These are phyloP conservation scores for Montipora foliosa DNA, from an alignment of 64 coral and sea anemone genomes.

Conservation along the genomic window DNA sequence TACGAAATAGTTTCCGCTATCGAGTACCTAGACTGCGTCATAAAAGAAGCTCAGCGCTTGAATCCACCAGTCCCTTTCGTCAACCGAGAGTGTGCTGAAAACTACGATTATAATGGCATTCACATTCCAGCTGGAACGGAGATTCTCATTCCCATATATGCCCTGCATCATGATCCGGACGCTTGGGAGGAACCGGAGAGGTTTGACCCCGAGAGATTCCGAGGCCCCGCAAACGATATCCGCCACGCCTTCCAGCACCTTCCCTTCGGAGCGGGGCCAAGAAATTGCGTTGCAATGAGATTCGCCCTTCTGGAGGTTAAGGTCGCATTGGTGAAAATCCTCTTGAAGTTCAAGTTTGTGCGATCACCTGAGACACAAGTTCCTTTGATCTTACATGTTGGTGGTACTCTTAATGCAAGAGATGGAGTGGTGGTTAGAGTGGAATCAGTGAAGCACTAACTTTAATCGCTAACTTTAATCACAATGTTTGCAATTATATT, in stretches of 20 bases:
- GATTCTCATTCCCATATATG: conserved; percentile 53
- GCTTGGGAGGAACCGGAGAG: conserved; percentile 67
- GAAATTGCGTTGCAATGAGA: conserved; percentile 56
- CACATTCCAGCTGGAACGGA: conserved; percentile 74
- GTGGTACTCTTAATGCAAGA: conserved; percentile 36
- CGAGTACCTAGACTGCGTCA: conserved; percentile 76
- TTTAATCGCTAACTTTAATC: not conserved
- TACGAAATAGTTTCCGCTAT: conserved; percentile 40
- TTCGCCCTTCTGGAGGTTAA: conserved; percentile 68
- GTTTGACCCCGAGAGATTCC: conserved; percentile 80
- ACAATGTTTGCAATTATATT: not conserved
- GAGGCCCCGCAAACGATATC: conserved; percentile 47
- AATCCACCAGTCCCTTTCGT: conserved; percentile 20
- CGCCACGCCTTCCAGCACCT: conserved; percentile 71
- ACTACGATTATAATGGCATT: conserved; percentile 40
- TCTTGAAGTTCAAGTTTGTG: conserved; percentile 51
- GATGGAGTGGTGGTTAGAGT: conserved; percentile 47
- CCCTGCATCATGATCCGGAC: conserved; percentile 61
- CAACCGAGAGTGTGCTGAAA: conserved; percentile 47
- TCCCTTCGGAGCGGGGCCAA: conserved; percentile 67
- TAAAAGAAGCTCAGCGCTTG: conserved; percentile 59
- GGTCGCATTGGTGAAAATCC: conserved; percentile 32
- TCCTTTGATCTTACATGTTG: conserved; percentile 32
- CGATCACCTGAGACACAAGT: conserved; percentile 56
- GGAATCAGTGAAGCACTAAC: not conserved